Evolutionary conservation across 1,140 invertebrate species (phyloP), one percentile per base, ranked within the genome.

Genomic region (Phortica variegata): DNA sequence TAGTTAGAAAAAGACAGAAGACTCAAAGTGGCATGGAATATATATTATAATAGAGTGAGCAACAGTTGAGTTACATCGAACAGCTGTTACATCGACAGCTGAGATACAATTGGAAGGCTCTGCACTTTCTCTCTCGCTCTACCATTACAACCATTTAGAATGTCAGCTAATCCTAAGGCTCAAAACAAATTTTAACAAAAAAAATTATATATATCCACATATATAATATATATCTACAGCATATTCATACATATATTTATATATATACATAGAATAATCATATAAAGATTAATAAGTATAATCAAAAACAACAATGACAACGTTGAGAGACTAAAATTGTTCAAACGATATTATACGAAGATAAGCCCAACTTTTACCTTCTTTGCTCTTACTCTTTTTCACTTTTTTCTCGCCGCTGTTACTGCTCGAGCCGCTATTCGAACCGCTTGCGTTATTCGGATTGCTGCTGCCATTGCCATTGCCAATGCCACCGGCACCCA

Each of bases 341-440:
- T 45, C 10, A 44, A 72, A 63, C 57, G 65, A 65, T 58, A 45
- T 36, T 53, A 50, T 58, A 57, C 55, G 70, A 73, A 68, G 70
- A 57, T 71, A 71, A 74, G 74, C 65, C 68, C 65, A 68, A 68
- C 44, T 71, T 70, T 73, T 73, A 75, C 68, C 66, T 76, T 71
- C 65, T 71, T 68, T 68, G 54, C 65, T 72, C 65, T 77, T 74
- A 68, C 69, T 76, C 69, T 70, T 68, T 65, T 73, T 73, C 54
- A 61, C 69, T 73, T 76, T 73, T 57, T 74, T 75, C 60, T 75
- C 72, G 65, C 72, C 70, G 33, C 62, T 73, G 38, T 62, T 62
- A 47, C 58, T 69, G 44, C 54, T 63, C 40, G 65, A 66, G 51
- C 65, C 57, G 12, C 23, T 26, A 26, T 26, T 26, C 10, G 23